Conservation (phyloP, 2,797 vertebrate species). For the Pampus argenteus region DNA sequence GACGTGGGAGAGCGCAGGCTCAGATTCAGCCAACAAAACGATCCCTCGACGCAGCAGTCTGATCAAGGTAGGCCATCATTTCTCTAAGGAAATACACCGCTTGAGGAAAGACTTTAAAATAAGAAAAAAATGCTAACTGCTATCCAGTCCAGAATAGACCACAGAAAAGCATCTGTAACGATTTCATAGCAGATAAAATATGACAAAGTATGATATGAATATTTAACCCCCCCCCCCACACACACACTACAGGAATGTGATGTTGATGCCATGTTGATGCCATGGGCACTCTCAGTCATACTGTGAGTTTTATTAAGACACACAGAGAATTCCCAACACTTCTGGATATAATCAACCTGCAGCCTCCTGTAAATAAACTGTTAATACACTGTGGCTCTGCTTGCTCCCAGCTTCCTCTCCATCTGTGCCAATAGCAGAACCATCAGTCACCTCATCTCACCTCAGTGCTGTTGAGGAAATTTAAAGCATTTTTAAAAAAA, state of each 20-base stretch:
- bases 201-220: not conserved
- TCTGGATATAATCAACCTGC: conserved; percentile 1
- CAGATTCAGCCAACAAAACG: conserved; percentile 60
- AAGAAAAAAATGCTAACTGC: conserved; percentile 20
- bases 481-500: not conserved
- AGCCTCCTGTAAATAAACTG: conserved; percentile 10
- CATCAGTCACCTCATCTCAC: conserved; percentile 16
- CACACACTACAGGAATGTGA: conserved; percentile 28
- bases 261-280: not conserved
- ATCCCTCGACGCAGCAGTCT: conserved; percentile 93
- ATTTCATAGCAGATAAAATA: not conserved
- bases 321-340: not conserved
- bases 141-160: not conserved
- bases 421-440: conserved; percentile 5
- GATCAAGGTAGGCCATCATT: conserved; percentile 88
- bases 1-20: conserved; percentile 80
- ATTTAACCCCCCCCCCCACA: too few relatives aligned
- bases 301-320: not conserved
- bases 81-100: not conserved
- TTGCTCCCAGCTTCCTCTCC: conserved; percentile 27
- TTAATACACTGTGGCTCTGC: not conserved
- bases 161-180: not conserved
- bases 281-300: not conserved
- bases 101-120: not conserved
- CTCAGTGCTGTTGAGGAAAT: conserved; percentile 24